phyloP scores from a whole-genome alignment of 1,140 invertebrate species.

The Ericerus pela region DNA sequence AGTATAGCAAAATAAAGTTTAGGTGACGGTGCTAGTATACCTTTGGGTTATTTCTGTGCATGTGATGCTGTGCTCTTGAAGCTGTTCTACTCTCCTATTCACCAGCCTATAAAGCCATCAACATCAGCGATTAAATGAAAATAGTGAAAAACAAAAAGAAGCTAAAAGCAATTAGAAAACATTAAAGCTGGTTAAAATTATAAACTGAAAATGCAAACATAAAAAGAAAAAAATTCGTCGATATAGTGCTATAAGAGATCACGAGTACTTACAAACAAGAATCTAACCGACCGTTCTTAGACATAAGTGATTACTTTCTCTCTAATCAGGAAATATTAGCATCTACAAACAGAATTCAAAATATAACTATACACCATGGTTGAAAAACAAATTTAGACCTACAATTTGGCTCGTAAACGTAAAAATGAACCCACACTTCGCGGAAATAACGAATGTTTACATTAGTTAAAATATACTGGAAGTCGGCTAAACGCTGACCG shows the following conservation, averaged over 20 bases:
- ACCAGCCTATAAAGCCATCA: constrained; percentile 39
- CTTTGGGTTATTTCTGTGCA: constrained; percentile 51
- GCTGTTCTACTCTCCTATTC: constrained; percentile 49
- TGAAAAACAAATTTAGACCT: too few relatives aligned
- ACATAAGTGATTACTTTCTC: neutral
- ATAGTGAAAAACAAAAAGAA: neutral
- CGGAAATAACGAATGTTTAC: too few relatives aligned
- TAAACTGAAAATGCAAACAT: too few relatives aligned
- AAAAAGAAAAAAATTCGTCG: neutral
- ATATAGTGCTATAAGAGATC: neutral
- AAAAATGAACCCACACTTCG: too few relatives aligned
- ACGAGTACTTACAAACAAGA: constrained; percentile 7
- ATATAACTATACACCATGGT: too few relatives aligned
- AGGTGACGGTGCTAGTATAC: constrained; percentile 28
- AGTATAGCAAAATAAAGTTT: neutral
- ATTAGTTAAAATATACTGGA: too few relatives aligned
- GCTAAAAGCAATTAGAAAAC: neutral
- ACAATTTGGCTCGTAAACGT: too few relatives aligned
- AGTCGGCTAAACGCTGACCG: too few relatives aligned
- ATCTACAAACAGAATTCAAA: too few relatives aligned
- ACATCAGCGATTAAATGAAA: neutral
- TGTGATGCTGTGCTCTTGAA: constrained; percentile 49
- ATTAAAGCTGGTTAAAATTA: too few relatives aligned
- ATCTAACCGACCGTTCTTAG: neutral
- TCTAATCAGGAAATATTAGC: too few relatives aligned